Base-by-base conservation (phyloP, 2,888 invertebrate genomes). In the Agrotis clavis region DNA sequence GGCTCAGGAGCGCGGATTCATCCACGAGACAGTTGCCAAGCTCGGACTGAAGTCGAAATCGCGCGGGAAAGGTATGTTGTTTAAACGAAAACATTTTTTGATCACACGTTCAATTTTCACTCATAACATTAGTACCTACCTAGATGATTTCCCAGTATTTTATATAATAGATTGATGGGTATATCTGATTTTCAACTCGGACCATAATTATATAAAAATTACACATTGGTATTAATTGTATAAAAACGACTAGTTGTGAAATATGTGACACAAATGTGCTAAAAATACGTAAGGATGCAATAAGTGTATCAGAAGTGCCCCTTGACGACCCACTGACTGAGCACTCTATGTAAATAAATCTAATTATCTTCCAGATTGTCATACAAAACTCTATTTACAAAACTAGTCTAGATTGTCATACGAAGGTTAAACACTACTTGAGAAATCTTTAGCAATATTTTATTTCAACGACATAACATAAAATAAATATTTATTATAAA, bases 1-100 rank as follows among this genome's bases (percentile, higher is more conserved):
- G 16, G 97, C 98, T 14, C 97, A 97, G 81, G 98, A 99, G 92
- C 96, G 99, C 82, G 98, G 98, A 16, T 98, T 98, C 89, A 97
- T 99, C 76, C 98, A 98, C 91, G 96, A 97, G 80, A 96, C 97
- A 45, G 98, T 98, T 56, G 96, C 96, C 61, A 96, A 97, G 79
- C 92, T 97, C 80, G 98, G 98, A 9, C 93, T 98, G 47, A 97
- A 98, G 88, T 98, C 98, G 3, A 98, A 98, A 94, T 98, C 98
- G 87, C 97, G 97, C 94, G 98, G 98, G 96, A 98, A 97, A 95
- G 97, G 98, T 98, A 90, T 84, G 79, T 71, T 69, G 25, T 71
- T 74, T 63, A 48, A 53, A 67, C 45, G 45, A n/a, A 35, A 76
- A 61, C 51, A 30, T 53, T 59, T 73, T 72, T 83, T 77, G 45